These are phyloP conservation scores for Tauraco hartlaubi DNA, from an alignment of 2,797 vertebrate genomes.

Conservation along the genomic window DNA sequence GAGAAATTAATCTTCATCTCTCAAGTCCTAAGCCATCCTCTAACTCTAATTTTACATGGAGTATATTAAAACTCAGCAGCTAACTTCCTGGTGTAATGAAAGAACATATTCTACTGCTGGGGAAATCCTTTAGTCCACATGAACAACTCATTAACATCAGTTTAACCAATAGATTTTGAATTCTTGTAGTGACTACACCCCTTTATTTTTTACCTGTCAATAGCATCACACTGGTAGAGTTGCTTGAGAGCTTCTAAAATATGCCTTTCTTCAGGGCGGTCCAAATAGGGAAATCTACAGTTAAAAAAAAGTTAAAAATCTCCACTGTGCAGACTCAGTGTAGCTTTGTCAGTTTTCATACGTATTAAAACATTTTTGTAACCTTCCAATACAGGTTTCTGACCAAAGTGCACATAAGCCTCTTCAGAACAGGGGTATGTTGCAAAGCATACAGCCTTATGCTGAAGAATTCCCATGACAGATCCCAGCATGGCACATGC, in stretches of 20 bases:
- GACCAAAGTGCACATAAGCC: not conserved
- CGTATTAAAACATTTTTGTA: not conserved
- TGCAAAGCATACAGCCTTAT: not conserved
- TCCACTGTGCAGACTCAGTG: not conserved
- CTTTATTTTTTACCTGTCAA: constrained; percentile 88
- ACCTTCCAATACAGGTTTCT: not conserved
- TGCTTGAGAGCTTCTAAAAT: constrained; percentile 94
- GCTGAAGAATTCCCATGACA: not conserved
- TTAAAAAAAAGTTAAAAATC: not conserved
- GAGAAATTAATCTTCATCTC: not conserved
- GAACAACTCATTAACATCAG: not conserved
- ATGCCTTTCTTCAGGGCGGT: constrained; percentile 93
- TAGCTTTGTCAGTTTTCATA: not conserved
- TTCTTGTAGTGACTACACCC: not conserved
- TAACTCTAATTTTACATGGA: not conserved
- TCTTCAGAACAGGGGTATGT: not conserved
- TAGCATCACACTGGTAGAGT: constrained; percentile 95
- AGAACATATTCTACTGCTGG: not conserved
- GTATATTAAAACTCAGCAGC: not conserved
- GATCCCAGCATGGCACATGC: not conserved
- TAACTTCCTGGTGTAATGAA: not conserved
- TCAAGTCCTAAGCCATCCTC: not conserved
- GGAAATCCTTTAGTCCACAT: not conserved
- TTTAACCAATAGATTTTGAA: not conserved
- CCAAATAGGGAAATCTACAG: constrained; percentile 93